Evolutionary conservation across 2,113 vertebrate genomes (phyloP).

Genomic region (Sceloporus undulatus): DNA sequence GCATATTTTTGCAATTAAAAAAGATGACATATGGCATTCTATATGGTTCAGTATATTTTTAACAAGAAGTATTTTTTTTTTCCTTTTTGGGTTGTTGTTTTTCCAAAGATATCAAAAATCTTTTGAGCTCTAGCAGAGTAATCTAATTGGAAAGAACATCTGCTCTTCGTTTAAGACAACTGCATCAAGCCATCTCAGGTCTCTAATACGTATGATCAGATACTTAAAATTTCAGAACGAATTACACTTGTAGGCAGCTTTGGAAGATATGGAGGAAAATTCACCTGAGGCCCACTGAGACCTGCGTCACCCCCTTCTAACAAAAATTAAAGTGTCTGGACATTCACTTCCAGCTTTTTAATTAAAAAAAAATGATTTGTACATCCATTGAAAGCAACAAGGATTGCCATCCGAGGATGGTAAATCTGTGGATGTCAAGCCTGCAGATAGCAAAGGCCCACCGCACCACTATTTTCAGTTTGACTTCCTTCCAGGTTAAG

Average conservation of each 20-base stretch:
- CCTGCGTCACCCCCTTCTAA: no score
- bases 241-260: not conserved
- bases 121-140: conserved; percentile 15
- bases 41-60: conserved; percentile 13
- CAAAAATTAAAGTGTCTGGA: no score
- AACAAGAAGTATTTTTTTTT: not conserved
- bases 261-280: no score
- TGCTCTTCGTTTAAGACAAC: conserved; percentile 45
- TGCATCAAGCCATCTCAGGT: not conserved
- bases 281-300: no score
- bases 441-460: no score
- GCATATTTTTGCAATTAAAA: conserved; percentile 35
- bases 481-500: no score
- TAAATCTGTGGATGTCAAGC: no score
- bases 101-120: not conserved
- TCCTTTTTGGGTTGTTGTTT: not conserved
- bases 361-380: no score
- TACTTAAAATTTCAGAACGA: not conserved
- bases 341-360: no score
- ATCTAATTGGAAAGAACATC: conserved; percentile 36
- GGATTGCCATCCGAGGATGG: no score
- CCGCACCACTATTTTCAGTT: no score
- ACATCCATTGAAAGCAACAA: no score
- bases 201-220: not conserved
- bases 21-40: not conserved